Evolutionary conservation across 2,797 vertebrate genomes (phyloP).

Genomic region (Emys orbicularis): DNA sequence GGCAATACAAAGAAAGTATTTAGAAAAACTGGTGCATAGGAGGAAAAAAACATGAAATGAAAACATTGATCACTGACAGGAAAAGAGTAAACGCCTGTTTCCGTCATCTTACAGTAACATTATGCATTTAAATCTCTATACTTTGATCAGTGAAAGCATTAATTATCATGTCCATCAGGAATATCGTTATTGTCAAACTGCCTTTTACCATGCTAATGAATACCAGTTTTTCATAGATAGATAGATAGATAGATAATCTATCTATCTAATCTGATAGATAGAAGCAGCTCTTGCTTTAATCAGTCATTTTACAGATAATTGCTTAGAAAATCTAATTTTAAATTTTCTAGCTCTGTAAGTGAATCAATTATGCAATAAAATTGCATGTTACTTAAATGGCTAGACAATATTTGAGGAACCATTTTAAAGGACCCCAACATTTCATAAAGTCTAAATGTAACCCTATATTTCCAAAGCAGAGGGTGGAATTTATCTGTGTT

Average conservation of each 20-base stretch:
- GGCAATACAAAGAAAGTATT: neutral
- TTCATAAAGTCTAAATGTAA: slow-evolving; percentile 19
- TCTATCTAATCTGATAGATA: neutral
- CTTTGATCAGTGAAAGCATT: slow-evolving; percentile 50
- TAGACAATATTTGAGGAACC: neutral
- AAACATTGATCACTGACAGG: neutral
- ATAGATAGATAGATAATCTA: neutral
- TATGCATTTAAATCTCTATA: slow-evolving; percentile 35
- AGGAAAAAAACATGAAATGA: neutral
- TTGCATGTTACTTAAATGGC: neutral
- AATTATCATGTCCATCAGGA: slow-evolving; percentile 51
- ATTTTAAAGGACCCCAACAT: neutral
- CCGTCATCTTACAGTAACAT: slow-evolving; percentile 14
- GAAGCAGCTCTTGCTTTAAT: neutral
- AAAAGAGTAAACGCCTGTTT: slow-evolving; percentile 47
- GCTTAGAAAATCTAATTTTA: slow-evolving; percentile 8
- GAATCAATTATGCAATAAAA: slow-evolving; percentile 24
- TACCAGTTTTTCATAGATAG: slow-evolving; percentile 22
- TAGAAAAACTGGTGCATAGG: neutral
- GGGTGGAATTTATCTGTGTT: neutral
- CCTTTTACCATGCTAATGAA: slow-evolving; percentile 58
- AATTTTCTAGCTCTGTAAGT: slow-evolving; percentile 11
- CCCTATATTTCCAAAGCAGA: slow-evolving; percentile 2
- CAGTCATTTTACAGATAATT: neutral
- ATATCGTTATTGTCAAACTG: slow-evolving; percentile 51